A percentile compares a stretch with the other conserved stretches of the same genome.
Evolutionary conservation across 1,140 invertebrate species (phyloP).

Genomic region (Lethrus apterus): DNA sequence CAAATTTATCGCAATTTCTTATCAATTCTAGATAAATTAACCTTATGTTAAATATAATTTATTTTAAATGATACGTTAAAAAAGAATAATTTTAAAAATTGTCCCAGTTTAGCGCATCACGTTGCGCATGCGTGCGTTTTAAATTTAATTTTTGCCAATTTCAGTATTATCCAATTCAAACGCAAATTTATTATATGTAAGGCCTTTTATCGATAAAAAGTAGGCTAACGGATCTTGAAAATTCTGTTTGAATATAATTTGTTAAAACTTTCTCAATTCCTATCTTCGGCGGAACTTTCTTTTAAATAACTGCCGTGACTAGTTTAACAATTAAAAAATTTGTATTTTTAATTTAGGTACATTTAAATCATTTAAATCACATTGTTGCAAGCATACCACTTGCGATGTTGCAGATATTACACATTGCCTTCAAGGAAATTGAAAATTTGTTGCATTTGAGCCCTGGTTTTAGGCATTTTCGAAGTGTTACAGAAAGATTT

Average conservation of each 20-base stretch:
- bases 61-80: slow-evolving; percentile 9
- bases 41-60: slow-evolving; percentile 5
- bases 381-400: too few relatives aligned
- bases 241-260: slow-evolving; percentile 25
- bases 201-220: slow-evolving; percentile 21
- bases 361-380: too few relatives aligned
- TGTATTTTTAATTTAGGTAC: too few relatives aligned
- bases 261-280: slow-evolving; percentile 30
- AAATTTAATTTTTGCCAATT: too few relatives aligned
- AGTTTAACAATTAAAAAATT: too few relatives aligned
- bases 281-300: slow-evolving; percentile 24
- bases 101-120: slow-evolving; percentile 5
- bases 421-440: not conserved
- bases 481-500: too few relatives aligned
- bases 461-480: too few relatives aligned
- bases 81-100: too few relatives aligned
- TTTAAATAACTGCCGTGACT: slow-evolving; percentile 14
- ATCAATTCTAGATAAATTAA: too few relatives aligned
- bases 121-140: too few relatives aligned
- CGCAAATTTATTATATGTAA: too few relatives aligned
- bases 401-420: not conserved
- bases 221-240: slow-evolving; percentile 30
- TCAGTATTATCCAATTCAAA: too few relatives aligned
- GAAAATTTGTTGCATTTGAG: not conserved
- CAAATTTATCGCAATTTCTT: slow-evolving; percentile 1